Evolutionary conservation across 2,797 vertebrate genomes (phyloP), one percentile per base, ranked within the genome.

Genomic region (Hybognathus amarus): DNA sequence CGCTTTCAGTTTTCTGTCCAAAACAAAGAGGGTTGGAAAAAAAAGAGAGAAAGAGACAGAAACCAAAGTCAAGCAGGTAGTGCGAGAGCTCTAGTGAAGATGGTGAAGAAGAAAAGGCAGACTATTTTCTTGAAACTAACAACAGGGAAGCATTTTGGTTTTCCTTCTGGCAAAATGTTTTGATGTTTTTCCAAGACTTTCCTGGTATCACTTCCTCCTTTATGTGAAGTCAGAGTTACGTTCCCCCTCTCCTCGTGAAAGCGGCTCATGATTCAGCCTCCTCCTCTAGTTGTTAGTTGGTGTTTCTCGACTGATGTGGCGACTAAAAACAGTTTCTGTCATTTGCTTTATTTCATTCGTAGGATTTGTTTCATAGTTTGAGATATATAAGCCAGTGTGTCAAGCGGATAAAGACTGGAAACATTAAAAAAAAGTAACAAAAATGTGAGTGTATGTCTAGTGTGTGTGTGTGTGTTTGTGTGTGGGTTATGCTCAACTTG

Each of bases 111-210:
- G 40, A 87, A 88, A 87, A 88, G 85, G 89, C 90, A 91, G 86
- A 90, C 83, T 81, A 84, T 85, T 84, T 79, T 79, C 84, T 84
- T 77, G 30, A 87, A 87, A 87, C 56, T 85, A 88, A 85, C 77
- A 91, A 86, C 88, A 89, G 90, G 92, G 90, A 92, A 90, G 90
- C 85, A 88, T 89, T 89, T 92, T 90, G 90, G 83, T 87, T 91
- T 90, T 90, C 90, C 87, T 91, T 89, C 90, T 90, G 88, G 88
- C 87, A 88, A 89, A 90, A 87, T 85, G 85, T 89, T 91, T 89
- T 85, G 86, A 86, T 87, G 85, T 89, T 85, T 86, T 84, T 85
- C 83, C 83, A 80, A 78, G 82, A 80, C 79, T 85, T 87, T 88
- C 84, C 83, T 88, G 81, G 81, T 84, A 83, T 88, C 85, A 84